Evolutionary conservation across 2,888 invertebrate species (phyloP).

Genomic region (Hirudinaria manillensis): DNA sequence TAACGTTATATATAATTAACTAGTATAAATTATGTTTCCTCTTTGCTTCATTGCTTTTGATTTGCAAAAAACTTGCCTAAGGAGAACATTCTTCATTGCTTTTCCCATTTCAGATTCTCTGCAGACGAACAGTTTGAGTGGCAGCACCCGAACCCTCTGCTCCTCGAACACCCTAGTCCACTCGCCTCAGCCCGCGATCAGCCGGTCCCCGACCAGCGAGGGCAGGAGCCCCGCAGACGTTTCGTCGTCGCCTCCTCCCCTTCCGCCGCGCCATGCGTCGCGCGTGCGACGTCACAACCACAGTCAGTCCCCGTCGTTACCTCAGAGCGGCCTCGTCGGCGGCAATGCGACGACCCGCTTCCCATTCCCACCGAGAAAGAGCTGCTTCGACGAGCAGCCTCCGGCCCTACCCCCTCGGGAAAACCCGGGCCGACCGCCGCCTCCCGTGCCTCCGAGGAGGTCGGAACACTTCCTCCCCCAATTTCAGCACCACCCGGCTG

Average conservation of each 20-base stretch:
- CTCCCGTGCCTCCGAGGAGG: not conserved
- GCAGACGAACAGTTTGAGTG: not conserved
- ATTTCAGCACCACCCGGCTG: not conserved
- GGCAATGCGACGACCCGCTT: not conserved
- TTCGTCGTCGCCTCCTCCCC: constrained; percentile 22
- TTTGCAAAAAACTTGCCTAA: no score
- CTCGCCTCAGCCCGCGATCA: not conserved
- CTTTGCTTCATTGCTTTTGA: no score
- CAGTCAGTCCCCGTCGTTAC: not conserved
- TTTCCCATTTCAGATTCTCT: no score
- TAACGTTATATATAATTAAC: no score
- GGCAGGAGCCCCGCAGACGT: not conserved
- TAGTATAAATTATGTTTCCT: no score
- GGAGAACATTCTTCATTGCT: no score
- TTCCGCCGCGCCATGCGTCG: constrained; percentile 19
- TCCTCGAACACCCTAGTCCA: not conserved
- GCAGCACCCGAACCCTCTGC: constrained; percentile 2
- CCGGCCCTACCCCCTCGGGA: constrained; percentile 25
- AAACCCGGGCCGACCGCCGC: constrained; percentile 11
- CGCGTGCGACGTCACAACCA: not conserved
- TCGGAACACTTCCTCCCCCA: constrained; percentile 3
- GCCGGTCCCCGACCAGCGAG: not conserved
- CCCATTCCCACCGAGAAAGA: not conserved
- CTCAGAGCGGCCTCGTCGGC: not conserved
- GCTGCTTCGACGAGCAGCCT: not conserved